Evolutionary conservation across 2,797 vertebrate species (phyloP).

Genomic region (Takifugu ocellatus): DNA sequence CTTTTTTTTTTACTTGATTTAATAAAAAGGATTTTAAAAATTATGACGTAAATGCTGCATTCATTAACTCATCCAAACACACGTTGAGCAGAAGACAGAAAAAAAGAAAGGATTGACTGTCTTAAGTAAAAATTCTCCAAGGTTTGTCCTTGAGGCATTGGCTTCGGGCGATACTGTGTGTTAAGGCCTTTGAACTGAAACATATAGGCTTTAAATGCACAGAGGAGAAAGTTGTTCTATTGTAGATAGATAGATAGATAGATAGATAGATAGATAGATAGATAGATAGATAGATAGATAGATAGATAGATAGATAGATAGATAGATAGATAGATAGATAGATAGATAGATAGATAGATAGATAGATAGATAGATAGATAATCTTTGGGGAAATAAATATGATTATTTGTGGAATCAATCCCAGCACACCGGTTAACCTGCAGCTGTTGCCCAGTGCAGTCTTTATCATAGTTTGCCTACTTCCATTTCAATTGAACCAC

Average conservation of each 20-base stretch:
- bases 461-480: conserved; percentile 9
- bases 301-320: background rate
- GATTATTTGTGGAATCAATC: background rate
- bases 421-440: background rate
- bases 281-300: background rate
- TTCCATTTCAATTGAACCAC: conserved; percentile 23
- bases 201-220: conserved; percentile 26
- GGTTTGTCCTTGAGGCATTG: conserved; percentile 34
- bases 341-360: too few relatives aligned
- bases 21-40: background rate
- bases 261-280: background rate
- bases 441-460: background rate
- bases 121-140: conserved; percentile 12
- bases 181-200: conserved; percentile 25
- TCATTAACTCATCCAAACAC: background rate
- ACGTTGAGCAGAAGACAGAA: background rate
- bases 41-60: background rate
- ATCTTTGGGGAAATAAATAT: background rate
- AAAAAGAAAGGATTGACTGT: conserved; percentile 1
- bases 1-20: background rate
- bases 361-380: too few relatives aligned
- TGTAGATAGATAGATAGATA: background rate
- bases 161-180: conserved; percentile 6
- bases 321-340: background rate
- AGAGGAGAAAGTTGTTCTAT: background rate